phyloP scores from a whole-genome alignment of 2,797 vertebrate genomes.

The Neosilurus hyrtlii region DNA sequence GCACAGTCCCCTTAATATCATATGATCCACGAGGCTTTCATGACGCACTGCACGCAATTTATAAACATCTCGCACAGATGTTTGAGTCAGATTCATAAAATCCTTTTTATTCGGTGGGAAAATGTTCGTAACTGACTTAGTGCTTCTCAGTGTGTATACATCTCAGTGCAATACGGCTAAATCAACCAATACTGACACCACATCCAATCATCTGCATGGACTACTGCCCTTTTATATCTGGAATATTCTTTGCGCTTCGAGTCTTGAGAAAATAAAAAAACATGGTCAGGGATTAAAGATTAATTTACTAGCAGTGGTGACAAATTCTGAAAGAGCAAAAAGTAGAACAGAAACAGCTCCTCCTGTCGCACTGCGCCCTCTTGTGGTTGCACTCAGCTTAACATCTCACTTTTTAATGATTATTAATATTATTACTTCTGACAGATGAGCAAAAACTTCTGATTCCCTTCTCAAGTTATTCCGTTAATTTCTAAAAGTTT shows the following conservation, averaged over 20 bases:
- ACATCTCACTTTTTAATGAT: not conserved
- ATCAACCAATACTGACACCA: not conserved
- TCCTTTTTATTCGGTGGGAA: not conserved
- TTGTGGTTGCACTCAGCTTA: not conserved
- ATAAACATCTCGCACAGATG: not conserved
- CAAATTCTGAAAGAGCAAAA: not conserved
- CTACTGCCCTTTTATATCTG: not conserved
- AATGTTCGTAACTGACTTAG: not conserved
- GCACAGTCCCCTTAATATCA: not conserved
- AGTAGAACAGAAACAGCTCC: not conserved
- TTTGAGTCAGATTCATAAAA: not conserved
- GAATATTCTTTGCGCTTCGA: too few species aligned
- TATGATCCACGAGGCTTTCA: not conserved
- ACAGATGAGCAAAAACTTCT: not conserved
- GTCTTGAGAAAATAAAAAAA: too few species aligned
- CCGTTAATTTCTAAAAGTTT: not conserved
- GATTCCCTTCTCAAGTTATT: not conserved
- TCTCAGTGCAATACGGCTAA: not conserved
- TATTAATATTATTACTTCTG: not conserved
- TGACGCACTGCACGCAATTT: not conserved
- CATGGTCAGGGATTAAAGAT: too few species aligned
- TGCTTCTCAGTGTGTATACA: not conserved
- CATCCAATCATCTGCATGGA: not conserved
- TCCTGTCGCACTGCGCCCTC: slow-evolving; percentile 23
- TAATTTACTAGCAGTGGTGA: not conserved